Conservation (phyloP, 2,113 vertebrate genomes). For the Myotis davidii region DNA sequence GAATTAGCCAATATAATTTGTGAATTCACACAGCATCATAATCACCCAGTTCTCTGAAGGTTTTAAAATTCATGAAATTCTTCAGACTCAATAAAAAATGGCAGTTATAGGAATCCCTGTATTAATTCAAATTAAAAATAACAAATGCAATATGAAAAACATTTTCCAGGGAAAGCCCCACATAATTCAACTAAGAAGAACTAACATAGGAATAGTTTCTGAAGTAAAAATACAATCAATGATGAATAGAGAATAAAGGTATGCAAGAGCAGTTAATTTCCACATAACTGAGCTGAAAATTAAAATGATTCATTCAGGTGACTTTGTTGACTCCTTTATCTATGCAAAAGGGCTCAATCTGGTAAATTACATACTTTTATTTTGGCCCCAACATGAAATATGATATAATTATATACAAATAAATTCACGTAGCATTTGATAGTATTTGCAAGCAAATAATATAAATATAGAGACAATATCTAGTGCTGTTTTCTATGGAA, state of each 20-base stretch:
- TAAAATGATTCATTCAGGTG: constrained; percentile 63
- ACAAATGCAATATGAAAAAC: constrained; percentile 11
- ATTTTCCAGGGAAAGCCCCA: not conserved
- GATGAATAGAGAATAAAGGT: constrained; percentile 4
- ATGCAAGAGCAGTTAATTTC: not conserved
- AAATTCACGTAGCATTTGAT: constrained; percentile 53
- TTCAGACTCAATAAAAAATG: constrained; percentile 2
- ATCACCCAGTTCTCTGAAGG: not conserved
- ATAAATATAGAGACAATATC: not conserved
- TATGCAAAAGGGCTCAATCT: not conserved
- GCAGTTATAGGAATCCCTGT: not conserved
- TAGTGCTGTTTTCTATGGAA: constrained; percentile 19
- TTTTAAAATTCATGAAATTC: constrained; percentile 22
- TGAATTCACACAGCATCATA: not conserved
- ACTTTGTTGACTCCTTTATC: constrained; percentile 53
- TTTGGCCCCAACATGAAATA: constrained; percentile 41
- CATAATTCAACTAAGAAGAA: constrained; percentile 10
- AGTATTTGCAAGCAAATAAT: constrained; percentile 26
- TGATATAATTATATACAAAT: constrained; percentile 58
- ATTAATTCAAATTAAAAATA: not conserved
- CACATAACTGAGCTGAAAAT: constrained; percentile 33
- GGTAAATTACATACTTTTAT: not conserved
- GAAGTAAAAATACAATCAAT: not conserved
- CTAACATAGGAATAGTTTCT: not conserved
- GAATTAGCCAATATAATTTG: constrained; percentile 17